Percentiles rank a stretch among this genome's conserved stretches.
Conservation (phyloP, 1,140 invertebrate genomes). For the Lepidurus arcticus region DNA sequence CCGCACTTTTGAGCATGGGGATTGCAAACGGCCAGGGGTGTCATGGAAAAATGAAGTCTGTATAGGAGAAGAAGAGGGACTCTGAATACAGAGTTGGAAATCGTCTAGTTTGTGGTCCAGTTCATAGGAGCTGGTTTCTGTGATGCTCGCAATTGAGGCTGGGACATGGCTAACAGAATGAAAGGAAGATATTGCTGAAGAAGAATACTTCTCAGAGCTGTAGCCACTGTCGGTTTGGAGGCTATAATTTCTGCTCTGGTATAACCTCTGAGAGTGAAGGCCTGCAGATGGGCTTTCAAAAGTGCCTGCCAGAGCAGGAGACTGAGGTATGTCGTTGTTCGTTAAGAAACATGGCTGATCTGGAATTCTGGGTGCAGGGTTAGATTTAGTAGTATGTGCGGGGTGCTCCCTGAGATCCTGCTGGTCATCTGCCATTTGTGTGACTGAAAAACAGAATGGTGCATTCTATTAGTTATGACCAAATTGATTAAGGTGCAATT, state of each 20-base stretch:
- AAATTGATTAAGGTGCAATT: neutral
- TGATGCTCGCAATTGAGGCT: neutral
- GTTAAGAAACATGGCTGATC: slow-evolving; percentile 9
- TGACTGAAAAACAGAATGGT: neutral
- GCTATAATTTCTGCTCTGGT: neutral
- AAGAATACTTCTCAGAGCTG: slow-evolving; percentile 8
- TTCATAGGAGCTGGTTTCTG: neutral
- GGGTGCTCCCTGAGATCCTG: slow-evolving; percentile 1
- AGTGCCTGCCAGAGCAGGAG: neutral
- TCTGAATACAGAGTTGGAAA: neutral
- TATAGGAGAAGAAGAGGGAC: neutral
- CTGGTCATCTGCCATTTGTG: slow-evolving; percentile 13
- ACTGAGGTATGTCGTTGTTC: slow-evolving; percentile 10
- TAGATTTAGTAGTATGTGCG: neutral
- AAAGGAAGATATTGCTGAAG: neutral
- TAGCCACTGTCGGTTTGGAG: slow-evolving; percentile 4
- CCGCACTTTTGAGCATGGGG: neutral
- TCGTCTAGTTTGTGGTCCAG: neutral
- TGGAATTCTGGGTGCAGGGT: neutral
- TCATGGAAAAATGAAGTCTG: neutral
- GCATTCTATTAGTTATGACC: neutral
- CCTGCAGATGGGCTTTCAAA: slow-evolving; percentile 1
- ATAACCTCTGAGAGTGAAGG: neutral
- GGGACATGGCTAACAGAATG: neutral
- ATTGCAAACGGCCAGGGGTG: neutral